phyloP scores from a whole-genome alignment of 2,113 vertebrate species.

The Grallaria varia region DNA sequence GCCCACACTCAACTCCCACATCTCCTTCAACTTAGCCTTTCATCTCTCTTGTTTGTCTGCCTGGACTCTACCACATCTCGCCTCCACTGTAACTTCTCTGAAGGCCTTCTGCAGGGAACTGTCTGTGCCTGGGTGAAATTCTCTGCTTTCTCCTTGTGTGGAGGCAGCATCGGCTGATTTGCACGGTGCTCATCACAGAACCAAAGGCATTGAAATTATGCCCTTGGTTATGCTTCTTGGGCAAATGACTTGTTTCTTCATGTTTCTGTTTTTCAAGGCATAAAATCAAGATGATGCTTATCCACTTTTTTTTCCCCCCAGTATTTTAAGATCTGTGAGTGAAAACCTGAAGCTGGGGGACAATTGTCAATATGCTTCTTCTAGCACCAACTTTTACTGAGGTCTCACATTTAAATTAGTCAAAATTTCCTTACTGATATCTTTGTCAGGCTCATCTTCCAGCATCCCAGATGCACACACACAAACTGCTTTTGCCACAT shows the following conservation, averaged over 20 bases:
- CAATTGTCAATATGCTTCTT: not conserved
- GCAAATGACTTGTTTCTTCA: not conserved
- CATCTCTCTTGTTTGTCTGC: not conserved
- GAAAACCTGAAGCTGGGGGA: not conserved
- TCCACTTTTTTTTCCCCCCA: not conserved
- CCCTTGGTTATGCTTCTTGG: not conserved
- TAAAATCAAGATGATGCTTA: not conserved
- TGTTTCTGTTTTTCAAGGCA: not conserved
- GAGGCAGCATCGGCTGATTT: not conserved
- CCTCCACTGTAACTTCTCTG: not conserved
- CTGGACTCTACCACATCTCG: not conserved
- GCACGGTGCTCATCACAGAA: not conserved
- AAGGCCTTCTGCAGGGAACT: not conserved
- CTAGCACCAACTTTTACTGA: not conserved
- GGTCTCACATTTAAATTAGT: not conserved
- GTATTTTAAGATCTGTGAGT: not conserved
- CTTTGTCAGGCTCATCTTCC: not conserved
- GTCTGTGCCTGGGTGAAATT: not conserved
- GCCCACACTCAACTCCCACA: not conserved
- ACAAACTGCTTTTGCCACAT: not conserved
- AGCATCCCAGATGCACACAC: not conserved
- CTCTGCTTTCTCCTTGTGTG: not conserved
- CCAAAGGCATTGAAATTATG: not conserved
- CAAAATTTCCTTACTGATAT: not conserved
- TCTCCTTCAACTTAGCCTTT: not conserved